Percentiles rank a stretch among this genome's conserved stretches.
Conservation (phyloP, 2,888 invertebrate genomes). For the Nyleta sp. region DNA sequence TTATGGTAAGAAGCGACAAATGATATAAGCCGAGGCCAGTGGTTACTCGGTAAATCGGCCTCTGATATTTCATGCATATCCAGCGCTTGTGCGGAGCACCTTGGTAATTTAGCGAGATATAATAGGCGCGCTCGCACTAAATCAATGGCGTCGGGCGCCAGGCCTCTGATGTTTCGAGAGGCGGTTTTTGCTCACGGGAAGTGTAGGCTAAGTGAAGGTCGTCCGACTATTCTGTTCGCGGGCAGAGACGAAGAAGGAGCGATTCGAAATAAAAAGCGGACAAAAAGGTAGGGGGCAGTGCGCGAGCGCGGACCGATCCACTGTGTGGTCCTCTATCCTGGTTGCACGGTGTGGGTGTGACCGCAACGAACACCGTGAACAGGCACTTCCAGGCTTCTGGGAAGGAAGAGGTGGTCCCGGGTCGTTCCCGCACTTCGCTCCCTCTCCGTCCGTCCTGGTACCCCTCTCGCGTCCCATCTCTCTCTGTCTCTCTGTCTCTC, state of each 20-base stretch:
- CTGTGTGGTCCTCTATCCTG: slow-evolving; percentile 69
- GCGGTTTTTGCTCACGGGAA: slow-evolving; percentile 73
- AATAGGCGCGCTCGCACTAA: slow-evolving; percentile 67
- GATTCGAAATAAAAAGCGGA: slow-evolving; percentile 41
- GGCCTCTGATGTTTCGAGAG: slow-evolving; percentile 76
- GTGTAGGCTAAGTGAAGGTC: slow-evolving; percentile 75
- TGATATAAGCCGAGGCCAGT: slow-evolving; percentile 53
- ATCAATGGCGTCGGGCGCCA: slow-evolving; percentile 72
- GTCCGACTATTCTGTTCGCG: slow-evolving; percentile 62
- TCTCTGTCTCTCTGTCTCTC: not conserved
- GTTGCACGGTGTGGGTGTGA: slow-evolving; percentile 72
- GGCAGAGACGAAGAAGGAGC: slow-evolving; percentile 40
- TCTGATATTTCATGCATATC: slow-evolving; percentile 66
- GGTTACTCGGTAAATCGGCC: slow-evolving; percentile 59
- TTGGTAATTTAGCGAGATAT: slow-evolving; percentile 66
- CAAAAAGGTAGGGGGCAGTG: slow-evolving; percentile 59
- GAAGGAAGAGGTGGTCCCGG: slow-evolving; percentile 68
- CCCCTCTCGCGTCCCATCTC: slow-evolving; percentile 1
- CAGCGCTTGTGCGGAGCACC: slow-evolving; percentile 54
- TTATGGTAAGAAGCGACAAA: slow-evolving; percentile 59
- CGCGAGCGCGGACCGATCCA: slow-evolving; percentile 64
- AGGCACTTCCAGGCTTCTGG: slow-evolving; percentile 74
- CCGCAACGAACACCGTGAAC: slow-evolving; percentile 75
- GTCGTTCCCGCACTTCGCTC: slow-evolving; percentile 35
- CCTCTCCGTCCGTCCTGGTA: not conserved